phyloP scores from a whole-genome alignment of 2,113 vertebrate genomes.

The Tinamus guttatus region DNA sequence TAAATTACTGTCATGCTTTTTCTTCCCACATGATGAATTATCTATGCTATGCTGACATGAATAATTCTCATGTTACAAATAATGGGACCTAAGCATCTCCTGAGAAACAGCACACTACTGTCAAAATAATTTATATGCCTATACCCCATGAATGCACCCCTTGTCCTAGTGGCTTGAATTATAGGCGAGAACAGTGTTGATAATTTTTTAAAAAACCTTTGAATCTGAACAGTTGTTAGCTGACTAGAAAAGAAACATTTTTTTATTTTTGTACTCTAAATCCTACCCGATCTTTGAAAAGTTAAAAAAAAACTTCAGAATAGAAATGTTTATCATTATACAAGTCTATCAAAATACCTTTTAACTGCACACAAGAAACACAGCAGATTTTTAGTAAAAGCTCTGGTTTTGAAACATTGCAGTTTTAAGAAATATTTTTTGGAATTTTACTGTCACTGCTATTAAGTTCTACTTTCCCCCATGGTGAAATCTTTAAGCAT shows the following conservation, averaged over 20 bases:
- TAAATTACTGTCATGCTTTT: neutral
- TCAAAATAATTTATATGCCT: slow-evolving; percentile 55
- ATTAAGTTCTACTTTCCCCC: neutral
- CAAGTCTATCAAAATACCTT: neutral
- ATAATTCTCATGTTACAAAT: slow-evolving; percentile 16
- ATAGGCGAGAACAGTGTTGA: neutral
- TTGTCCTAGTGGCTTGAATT: slow-evolving; percentile 28
- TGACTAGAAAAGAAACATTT: neutral
- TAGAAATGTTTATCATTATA: neutral
- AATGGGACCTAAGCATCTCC: neutral
- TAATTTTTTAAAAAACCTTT: neutral
- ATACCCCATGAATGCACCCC: neutral
- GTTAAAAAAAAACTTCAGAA: neutral
- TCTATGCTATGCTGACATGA: neutral
- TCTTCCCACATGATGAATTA: neutral
- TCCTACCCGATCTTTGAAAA: neutral
- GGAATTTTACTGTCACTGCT: neutral
- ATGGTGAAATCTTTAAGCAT: neutral
- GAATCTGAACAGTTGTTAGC: neutral
- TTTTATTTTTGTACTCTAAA: neutral
- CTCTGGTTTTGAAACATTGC: neutral
- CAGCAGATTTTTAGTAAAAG: neutral
- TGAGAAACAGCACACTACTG: slow-evolving; percentile 14
- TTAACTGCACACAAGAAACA: neutral
- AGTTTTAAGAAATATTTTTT: neutral